Conservation (phyloP, 2,797 vertebrate genomes). For the Phoxinus dragarum region DNA sequence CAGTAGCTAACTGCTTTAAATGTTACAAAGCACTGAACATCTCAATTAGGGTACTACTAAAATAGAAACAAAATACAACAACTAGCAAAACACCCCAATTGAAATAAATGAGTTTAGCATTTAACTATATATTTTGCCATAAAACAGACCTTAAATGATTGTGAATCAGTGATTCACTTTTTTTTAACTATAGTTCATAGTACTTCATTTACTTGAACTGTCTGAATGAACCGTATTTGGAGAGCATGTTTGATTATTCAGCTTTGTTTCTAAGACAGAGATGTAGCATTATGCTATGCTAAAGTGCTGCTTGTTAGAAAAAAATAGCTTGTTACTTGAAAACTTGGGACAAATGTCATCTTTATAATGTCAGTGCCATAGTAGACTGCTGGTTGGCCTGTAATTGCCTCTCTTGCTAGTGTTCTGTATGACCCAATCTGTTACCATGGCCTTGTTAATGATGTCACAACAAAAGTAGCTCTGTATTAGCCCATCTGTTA, state of each 20-base stretch:
- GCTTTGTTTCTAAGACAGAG: neutral
- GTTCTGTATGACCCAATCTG: slow-evolving; percentile 29
- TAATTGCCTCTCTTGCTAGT: slow-evolving; percentile 5
- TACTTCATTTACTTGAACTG: neutral
- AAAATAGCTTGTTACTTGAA: neutral
- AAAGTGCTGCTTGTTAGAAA: neutral
- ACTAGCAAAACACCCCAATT: neutral
- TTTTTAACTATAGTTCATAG: too few species aligned
- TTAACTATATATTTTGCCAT: neutral
- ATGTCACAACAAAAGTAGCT: slow-evolving; percentile 57
- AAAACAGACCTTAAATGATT: neutral
- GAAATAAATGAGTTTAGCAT: neutral
- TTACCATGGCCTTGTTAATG: slow-evolving; percentile 53
- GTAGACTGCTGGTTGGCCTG: neutral
- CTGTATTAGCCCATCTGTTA: slow-evolving; percentile 77
- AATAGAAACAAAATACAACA: neutral
- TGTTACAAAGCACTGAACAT: neutral
- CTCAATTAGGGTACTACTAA: neutral
- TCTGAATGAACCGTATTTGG: neutral
- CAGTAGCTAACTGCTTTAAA: neutral
- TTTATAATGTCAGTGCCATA: slow-evolving; percentile 31
- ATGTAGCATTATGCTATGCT: neutral
- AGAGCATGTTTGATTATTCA: neutral
- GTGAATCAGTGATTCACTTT: neutral
- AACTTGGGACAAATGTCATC: slow-evolving; percentile 9